phyloP scores from a whole-genome alignment of 2,797 vertebrate species.

The Mus spretus region DNA sequence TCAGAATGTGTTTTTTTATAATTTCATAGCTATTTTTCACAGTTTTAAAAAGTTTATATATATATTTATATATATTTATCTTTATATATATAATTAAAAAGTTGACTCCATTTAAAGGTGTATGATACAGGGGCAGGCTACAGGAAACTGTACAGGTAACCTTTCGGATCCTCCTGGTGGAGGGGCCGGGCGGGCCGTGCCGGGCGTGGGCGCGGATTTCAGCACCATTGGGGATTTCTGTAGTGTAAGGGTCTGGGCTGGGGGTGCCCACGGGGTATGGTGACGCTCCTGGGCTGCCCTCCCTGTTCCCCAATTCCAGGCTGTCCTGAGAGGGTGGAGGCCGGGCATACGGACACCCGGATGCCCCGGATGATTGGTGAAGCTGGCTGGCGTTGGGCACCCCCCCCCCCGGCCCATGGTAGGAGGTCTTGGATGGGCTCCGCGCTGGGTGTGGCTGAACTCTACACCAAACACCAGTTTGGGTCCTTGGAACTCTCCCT shows the following conservation, averaged over 20 bases:
- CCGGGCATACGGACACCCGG: neutral
- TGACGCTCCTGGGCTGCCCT: neutral
- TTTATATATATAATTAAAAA: conserved; percentile 93
- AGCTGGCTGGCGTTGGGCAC: neutral
- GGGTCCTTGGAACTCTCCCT: neutral
- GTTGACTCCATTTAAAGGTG: conserved; percentile 90
- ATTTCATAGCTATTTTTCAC: conserved; percentile 91
- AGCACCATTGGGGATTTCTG: conserved; percentile 88
- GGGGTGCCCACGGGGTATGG: neutral
- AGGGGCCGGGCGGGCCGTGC: conserved; percentile 62
- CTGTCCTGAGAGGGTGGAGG: conserved; percentile 66
- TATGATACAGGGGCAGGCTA: conserved; percentile 89
- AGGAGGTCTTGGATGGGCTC: conserved; percentile 10
- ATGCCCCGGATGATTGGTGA: neutral
- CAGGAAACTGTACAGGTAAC: conserved; percentile 91
- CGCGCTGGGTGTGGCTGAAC: neutral
- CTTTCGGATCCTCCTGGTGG: conserved; percentile 77
- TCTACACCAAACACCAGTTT: neutral
- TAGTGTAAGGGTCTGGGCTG: conserved; percentile 76
- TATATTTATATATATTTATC: conserved; percentile 91
- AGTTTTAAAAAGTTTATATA: conserved; percentile 93
- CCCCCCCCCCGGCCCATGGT: rapidly evolving
- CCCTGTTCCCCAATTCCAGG: conserved; percentile 58
- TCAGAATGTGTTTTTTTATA: conserved; percentile 90
- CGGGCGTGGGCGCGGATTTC: conserved; percentile 69